Base-by-base conservation (phyloP, 2,113 vertebrate genomes). In the Casuarius casuarius region DNA sequence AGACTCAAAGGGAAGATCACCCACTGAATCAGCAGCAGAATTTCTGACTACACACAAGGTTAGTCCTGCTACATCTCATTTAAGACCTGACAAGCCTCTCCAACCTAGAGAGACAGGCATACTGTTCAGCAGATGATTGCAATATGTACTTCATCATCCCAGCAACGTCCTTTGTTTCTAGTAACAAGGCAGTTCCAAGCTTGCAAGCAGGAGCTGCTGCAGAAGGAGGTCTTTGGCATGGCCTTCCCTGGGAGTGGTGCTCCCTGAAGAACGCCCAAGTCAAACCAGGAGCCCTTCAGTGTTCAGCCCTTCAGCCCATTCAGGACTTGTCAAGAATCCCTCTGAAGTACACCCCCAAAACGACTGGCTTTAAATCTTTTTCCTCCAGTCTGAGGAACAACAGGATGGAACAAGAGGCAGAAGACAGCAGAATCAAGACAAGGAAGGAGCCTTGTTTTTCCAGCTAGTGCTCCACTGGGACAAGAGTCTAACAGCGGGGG, bases 161-260 rank as follows among this genome's bases (percentile, higher is more conserved):
- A 86, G 0, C 31, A 59, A 16, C 1, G 2, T 12, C 67, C 54
- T 35, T 70, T 29, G 13, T 40, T 93, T 63, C 56, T 29, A 74
- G 42, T 5, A 70, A 54, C 0, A 1, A 40, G n/a, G 6, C 0
- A 4, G 10, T 1, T 73, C 31, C 58, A 79, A 87, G 25, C 8
- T 59, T 62, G 40, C 28, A 35, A 66, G 16, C 12, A 82, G 71
- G 10, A 67, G 63, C 19, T 72, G 26, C 23, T 78, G 38, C 33
- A 88, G 52, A 18, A 65, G 38, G 20, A 8, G 0, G 0, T 33
- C 13, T 15, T 2, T 0, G 25, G 7, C 9, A 89, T 63, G 26
- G 26, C 14, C 12, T 5, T 81, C 44, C 33, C 7, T 4, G 14
- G 11, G n/a, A 66, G 38, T 67, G 16, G 8, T 38, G 18, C 29